phyloP scores from a whole-genome alignment of 2,888 invertebrate species.

The Sturmia bella region DNA sequence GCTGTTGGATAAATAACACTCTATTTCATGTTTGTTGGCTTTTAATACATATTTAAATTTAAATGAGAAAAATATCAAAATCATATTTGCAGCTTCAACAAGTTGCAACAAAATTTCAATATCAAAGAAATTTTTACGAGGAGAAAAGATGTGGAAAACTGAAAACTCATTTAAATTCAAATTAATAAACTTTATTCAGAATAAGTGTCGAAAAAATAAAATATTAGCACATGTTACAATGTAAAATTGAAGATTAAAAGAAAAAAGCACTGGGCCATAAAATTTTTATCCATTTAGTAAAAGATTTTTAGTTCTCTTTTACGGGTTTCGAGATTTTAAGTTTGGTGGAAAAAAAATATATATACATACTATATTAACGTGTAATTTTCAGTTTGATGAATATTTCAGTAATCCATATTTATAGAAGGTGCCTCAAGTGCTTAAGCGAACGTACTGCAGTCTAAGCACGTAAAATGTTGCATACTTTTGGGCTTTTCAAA shows the following conservation, averaged over 20 bases:
- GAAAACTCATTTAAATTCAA: conserved; percentile 68
- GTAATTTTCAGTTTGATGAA: too few relatives aligned
- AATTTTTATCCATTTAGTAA: background rate
- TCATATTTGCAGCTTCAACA: conserved; percentile 70
- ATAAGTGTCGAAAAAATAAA: conserved; percentile 27
- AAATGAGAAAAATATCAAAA: conserved; percentile 23
- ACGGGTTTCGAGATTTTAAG: background rate
- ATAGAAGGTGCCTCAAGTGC: too few relatives aligned
- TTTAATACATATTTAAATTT: conserved; percentile 56
- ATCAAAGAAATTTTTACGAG: conserved; percentile 74
- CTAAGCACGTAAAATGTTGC: too few relatives aligned
- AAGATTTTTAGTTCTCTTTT: conserved; percentile 35
- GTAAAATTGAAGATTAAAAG: background rate
- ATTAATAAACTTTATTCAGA: conserved; percentile 55
- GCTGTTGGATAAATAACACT: conserved; percentile 38
- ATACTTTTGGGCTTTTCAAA: too few relatives aligned
- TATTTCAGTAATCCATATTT: too few relatives aligned
- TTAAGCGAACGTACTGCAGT: too few relatives aligned
- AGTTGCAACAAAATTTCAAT: conserved; percentile 75
- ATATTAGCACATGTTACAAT: conserved; percentile 22
- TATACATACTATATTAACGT: too few relatives aligned
- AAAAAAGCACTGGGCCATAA: background rate
- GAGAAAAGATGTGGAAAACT: background rate
- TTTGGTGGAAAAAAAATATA: too few relatives aligned
- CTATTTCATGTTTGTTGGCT: conserved; percentile 42